Conservation (phyloP, 2,113 vertebrate genomes). For the Mandrillus leucophaeus region DNA sequence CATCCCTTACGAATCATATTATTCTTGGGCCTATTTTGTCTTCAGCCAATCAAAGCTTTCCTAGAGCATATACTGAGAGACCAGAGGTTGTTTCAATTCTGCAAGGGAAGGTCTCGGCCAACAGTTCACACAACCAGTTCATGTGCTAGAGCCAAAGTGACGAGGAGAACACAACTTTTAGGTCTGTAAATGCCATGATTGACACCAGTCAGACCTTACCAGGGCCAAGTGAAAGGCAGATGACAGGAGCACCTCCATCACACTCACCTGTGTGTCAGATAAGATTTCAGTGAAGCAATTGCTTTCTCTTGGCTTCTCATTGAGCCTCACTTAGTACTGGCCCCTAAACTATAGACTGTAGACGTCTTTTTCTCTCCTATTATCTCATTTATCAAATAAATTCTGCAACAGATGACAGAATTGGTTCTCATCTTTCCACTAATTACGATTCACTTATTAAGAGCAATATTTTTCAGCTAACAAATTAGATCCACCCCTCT, state of each 20-base stretch:
- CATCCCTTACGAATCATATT: background rate
- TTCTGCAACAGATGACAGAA: background rate
- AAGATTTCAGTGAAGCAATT: background rate
- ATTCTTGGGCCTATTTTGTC: background rate
- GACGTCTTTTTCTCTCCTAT: background rate
- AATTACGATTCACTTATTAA: background rate
- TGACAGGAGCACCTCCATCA: background rate
- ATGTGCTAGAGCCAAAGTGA: background rate
- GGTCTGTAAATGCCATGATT: background rate
- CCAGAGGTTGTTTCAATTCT: background rate
- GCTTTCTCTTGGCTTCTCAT: background rate
- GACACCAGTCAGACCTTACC: background rate
- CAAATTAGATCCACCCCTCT: background rate
- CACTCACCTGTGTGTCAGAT: background rate
- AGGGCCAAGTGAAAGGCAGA: background rate
- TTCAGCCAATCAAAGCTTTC: background rate
- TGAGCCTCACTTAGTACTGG: background rate
- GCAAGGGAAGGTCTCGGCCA: background rate
- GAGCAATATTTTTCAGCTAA: background rate
- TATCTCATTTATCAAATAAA: constrained; percentile 15
- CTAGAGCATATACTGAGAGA: background rate
- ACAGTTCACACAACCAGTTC: background rate
- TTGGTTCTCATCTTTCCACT: background rate
- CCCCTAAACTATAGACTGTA: background rate
- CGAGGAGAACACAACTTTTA: background rate